Evolutionary conservation across 2,113 vertebrate species (phyloP).

Genomic region (Gnathonemus echidnorhynchus): DNA sequence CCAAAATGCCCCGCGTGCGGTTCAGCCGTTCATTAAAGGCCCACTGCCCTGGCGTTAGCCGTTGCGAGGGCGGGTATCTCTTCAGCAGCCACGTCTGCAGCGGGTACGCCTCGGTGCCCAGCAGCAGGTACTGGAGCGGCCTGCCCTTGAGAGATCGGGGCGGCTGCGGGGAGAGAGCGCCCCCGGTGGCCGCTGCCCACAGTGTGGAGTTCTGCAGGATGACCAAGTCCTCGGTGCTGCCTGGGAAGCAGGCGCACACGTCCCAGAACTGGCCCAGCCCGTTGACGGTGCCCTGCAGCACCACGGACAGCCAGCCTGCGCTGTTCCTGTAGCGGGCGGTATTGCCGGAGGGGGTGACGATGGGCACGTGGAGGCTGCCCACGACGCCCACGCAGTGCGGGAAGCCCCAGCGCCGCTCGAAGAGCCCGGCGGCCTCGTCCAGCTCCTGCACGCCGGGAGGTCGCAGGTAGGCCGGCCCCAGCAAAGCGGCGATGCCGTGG

Average conservation of each 20-base stretch:
- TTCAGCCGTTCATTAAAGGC: conserved; percentile 55
- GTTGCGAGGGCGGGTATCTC: conserved; percentile 46
- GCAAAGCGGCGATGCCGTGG: conserved; percentile 40
- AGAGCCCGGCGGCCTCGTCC: conserved; percentile 53
- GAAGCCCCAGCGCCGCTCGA: conserved; percentile 55
- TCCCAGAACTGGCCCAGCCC: conserved; percentile 61
- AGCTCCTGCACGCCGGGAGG: conserved; percentile 50
- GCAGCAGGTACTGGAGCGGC: conserved; percentile 51
- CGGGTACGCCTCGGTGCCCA: conserved; percentile 54
- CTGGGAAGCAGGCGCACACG: conserved; percentile 50
- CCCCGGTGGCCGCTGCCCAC: conserved; percentile 55
- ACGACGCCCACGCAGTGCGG: conserved; percentile 57
- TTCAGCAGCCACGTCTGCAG: conserved; percentile 63
- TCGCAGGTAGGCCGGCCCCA: conserved; percentile 57
- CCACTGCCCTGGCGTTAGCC: conserved; percentile 47
- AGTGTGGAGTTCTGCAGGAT: conserved; percentile 59
- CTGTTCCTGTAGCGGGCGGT: conserved; percentile 46
- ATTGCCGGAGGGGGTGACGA: conserved; percentile 44
- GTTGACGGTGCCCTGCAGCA: conserved; percentile 55
- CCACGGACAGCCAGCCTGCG: conserved; percentile 56
- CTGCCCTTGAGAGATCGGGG: conserved; percentile 53
- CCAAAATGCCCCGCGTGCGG: conserved; percentile 48
- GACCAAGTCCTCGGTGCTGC: conserved; percentile 50
- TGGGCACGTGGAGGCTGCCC: conserved; percentile 55
- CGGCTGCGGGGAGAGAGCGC: conserved; percentile 51